Conservation (phyloP, 2,113 vertebrate species). For the Nesoenas mayeri region DNA sequence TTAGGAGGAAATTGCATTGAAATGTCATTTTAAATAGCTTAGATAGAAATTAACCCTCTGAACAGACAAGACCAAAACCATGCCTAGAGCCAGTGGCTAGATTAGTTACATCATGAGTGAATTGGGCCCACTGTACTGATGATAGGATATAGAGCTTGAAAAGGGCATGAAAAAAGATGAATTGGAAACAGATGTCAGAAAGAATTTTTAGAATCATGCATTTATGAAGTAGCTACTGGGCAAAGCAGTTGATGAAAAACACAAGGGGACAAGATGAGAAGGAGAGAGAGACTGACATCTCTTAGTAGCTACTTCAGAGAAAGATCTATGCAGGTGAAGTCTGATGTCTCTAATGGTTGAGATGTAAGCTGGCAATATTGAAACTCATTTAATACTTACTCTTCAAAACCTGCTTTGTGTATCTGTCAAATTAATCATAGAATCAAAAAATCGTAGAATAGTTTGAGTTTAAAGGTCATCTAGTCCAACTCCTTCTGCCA, state of each 20-base stretch:
- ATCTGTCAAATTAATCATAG: background rate
- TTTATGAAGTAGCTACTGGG: slow-evolving; percentile 11
- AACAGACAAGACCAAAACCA: background rate
- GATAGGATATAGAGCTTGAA: background rate
- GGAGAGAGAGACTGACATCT: background rate
- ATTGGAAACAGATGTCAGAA: slow-evolving; percentile 32
- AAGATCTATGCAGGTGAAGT: background rate
- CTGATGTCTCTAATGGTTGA: background rate
- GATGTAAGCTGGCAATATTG: background rate
- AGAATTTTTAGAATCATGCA: background rate
- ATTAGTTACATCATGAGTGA: background rate
- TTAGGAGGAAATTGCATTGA: background rate
- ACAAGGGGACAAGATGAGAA: background rate
- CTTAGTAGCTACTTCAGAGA: background rate
- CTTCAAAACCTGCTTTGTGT: background rate
- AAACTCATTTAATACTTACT: background rate
- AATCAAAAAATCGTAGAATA: too few relatives aligned
- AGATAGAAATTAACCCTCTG: slow-evolving; percentile 20
- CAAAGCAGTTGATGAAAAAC: background rate
- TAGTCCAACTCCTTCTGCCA: too few relatives aligned
- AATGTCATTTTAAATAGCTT: slow-evolving; percentile 19
- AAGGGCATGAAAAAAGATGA: slow-evolving; percentile 16
- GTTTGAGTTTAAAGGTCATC: too few relatives aligned
- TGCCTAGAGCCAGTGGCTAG: background rate
- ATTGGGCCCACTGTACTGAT: background rate